phyloP scores from a whole-genome alignment of 64 coral and sea anemone genomes.

The Stichodactyla mertensii region DNA sequence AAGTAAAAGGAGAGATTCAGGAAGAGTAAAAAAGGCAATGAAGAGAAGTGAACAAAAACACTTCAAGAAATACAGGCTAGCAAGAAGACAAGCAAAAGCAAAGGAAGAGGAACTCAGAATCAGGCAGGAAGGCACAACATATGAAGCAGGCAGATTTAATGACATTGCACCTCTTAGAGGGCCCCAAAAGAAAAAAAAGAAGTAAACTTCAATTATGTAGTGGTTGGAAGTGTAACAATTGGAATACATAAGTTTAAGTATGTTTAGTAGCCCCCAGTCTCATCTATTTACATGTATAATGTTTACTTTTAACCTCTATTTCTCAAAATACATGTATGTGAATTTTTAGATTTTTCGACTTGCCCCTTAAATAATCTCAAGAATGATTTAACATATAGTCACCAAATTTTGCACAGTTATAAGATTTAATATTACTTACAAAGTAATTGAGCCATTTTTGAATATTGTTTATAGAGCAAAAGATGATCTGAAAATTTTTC shows the following conservation, averaged over 20 bases:
- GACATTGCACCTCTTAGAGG: conserved; percentile 3
- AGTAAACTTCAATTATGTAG: conserved; percentile 5
- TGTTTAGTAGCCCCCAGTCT: conserved; percentile 14
- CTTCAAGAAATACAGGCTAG: conserved; percentile 53
- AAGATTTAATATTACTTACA: conserved; percentile 7
- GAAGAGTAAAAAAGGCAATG: conserved; percentile 34
- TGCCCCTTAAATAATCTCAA: conserved; percentile 39
- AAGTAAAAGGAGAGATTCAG: conserved; percentile 34
- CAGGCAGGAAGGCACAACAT: conserved; percentile 36
- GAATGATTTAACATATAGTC: conserved; percentile 25
- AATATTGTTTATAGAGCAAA: neutral
- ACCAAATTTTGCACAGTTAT: conserved; percentile 40
- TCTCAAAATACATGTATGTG: conserved; percentile 39
- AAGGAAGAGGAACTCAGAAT: conserved; percentile 43
- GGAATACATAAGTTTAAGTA: conserved; percentile 27
- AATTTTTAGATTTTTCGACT: conserved; percentile 22
- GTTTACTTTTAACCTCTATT: conserved; percentile 27
- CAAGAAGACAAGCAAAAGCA: conserved; percentile 38
- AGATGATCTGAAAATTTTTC: neutral
- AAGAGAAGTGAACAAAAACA: conserved; percentile 31
- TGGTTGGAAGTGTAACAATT: conserved; percentile 17
- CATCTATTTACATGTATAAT: conserved; percentile 21
- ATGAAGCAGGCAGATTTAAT: conserved; percentile 35
- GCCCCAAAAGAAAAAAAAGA: conserved; percentile 1
- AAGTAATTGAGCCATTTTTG: conserved; percentile 17